A percentile compares a stretch with the other conserved stretches of the same genome.
Evolutionary conservation across 2,888 invertebrate genomes (phyloP).

Genomic region (Cephalotes varians): DNA sequence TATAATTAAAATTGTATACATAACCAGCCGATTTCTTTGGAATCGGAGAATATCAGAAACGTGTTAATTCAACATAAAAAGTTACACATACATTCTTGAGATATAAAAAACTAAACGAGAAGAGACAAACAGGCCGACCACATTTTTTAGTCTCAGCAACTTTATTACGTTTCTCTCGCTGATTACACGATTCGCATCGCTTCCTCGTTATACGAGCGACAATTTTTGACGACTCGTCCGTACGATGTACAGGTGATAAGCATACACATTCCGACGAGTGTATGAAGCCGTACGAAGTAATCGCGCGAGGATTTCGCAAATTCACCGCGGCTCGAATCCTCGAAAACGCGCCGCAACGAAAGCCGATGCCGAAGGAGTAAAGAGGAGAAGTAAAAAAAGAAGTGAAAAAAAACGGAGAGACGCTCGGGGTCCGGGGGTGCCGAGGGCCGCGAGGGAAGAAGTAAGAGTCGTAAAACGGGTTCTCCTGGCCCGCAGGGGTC

Average conservation of each 20-base stretch:
- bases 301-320: slow-evolving; percentile 32
- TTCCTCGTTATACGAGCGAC: slow-evolving; percentile 7
- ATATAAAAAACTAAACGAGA: not conserved
- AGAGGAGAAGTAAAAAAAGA: not conserved
- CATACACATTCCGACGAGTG: not conserved
- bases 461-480: slow-evolving; percentile 77
- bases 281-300: slow-evolving; percentile 1
- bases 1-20: no score
- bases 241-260: slow-evolving; percentile 21
- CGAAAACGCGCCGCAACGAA: slow-evolving; percentile 36
- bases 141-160: slow-evolving; percentile 1
- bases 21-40: not conserved
- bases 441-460: slow-evolving; percentile 58
- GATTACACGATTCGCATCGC: slow-evolving; percentile 3
- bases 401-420: not conserved
- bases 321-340: slow-evolving; percentile 20
- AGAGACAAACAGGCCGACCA: not conserved
- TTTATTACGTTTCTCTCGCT: not conserved
- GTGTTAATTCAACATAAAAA: slow-evolving; percentile 6
- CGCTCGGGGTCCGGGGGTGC: slow-evolving; percentile 26
- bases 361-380: slow-evolving; percentile 19
- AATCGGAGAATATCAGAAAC: slow-evolving; percentile 4
- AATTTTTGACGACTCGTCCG: slow-evolving; percentile 2
- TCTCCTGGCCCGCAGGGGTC: slow-evolving; percentile 67
- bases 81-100: not conserved